Evolutionary conservation across 2,113 vertebrate species (phyloP).

Genomic region (Chamaea fasciata): DNA sequence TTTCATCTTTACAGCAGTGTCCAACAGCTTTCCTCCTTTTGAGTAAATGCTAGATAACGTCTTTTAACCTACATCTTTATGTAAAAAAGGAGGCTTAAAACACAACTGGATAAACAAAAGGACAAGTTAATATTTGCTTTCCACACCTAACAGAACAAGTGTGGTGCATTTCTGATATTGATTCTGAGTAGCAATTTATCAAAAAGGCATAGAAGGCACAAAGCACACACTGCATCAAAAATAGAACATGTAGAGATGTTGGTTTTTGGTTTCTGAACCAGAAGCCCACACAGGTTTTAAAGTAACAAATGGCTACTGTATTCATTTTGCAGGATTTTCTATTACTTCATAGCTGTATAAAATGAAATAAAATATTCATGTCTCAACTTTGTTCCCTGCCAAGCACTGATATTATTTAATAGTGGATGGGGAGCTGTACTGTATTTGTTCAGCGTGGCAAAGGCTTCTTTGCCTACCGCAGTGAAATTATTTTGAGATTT

Average conservation of each 20-base stretch:
- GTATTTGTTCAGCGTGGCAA: neutral
- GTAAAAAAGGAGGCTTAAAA: neutral
- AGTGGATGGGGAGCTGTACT: neutral
- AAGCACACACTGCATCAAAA: neutral
- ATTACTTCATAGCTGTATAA: neutral
- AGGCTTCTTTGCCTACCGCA: neutral
- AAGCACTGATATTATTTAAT: neutral
- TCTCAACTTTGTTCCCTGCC: neutral
- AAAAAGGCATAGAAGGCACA: neutral
- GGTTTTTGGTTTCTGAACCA: neutral
- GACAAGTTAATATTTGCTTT: neutral
- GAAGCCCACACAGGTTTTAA: neutral
- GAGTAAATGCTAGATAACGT: neutral
- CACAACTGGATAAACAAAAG: neutral
- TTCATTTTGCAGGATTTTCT: slow-evolving; percentile 15
- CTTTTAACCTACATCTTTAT: neutral
- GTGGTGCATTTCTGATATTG: neutral
- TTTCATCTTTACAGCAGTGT: neutral
- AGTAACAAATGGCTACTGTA: neutral
- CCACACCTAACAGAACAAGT: neutral
- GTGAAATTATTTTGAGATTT: slow-evolving; percentile 17
- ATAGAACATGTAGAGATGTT: neutral
- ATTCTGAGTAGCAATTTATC: neutral
- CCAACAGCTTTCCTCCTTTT: neutral
- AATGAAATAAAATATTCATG: slow-evolving; percentile 14